Base-by-base conservation (phyloP, 2,888 invertebrate species). In the Pseudococcus viburni region DNA sequence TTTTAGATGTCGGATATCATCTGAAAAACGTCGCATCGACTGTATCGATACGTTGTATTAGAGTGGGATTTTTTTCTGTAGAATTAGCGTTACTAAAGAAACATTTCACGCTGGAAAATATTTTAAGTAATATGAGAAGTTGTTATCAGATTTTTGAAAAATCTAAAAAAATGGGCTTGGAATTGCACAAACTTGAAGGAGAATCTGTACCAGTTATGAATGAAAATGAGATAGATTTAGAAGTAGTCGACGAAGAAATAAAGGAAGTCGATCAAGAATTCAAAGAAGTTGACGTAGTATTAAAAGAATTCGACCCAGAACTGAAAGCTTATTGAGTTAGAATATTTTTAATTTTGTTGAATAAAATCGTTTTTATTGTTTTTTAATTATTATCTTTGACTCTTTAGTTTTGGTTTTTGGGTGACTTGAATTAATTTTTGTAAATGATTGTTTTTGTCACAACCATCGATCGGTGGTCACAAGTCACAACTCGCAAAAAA, bases 1-100 rank as follows among this genome's bases (percentile, higher is more conserved):
- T 98, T 17, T 95, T 97, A 91, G 96, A 97, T 89, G 92, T 99
- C 59, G 99, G 97, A 6, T 91, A 96, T 0, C 94, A 95, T 91
- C 91, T 98, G 64, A 95, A 95, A 90, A 94, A 95, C 1, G 94
- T 94, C 0, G 98, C 99, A 0, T 94, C 96, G 90, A 97, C 97
- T 91, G 94, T 94, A 0, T 94, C 94, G 12, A 93, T 98, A 9
- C 95, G 96, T 89, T 96, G 98, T 91, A 94, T 96, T 19, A 93
- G 97, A 83, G 95, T 96, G 90, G 98, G 97, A 33, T 94, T 95
- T 90, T 99, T 99, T 91, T 93, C 93, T 5, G 91, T 96, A 4
- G 94, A 96, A 0, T 93, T 95, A 90, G 95, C 98, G 0, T 92
- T 99, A 22, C 92, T 99, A 26, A 92, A 94, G 64, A 96, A 97